Evolutionary conservation across 2,797 vertebrate genomes (phyloP).

Genomic region (Betta splendens): DNA sequence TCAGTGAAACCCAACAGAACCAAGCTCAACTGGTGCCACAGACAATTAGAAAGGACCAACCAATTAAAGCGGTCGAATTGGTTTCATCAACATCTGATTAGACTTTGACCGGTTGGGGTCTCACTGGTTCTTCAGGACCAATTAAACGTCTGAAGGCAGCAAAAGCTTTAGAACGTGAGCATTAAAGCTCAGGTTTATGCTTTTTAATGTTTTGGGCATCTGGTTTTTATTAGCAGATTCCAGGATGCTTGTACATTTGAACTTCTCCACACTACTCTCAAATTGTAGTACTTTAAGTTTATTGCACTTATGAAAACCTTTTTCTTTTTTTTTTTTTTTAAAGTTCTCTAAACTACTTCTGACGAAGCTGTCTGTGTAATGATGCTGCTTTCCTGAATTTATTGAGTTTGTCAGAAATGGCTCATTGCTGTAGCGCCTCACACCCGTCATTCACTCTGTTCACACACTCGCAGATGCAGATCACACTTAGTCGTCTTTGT

Average conservation of each 20-base stretch:
- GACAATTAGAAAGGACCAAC: conserved; percentile 30
- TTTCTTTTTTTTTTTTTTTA: conserved; percentile 11
- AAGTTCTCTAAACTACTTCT: conserved; percentile 27
- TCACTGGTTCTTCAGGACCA: conserved; percentile 53
- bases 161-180: conserved; percentile 5
- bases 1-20: conserved; percentile 68
- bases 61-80: conserved; percentile 28
- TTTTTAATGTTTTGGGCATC: no score
- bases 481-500: conserved; percentile 42
- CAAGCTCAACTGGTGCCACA: not conserved
- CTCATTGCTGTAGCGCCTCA: conserved; percentile 38
- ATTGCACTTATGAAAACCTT: conserved; percentile 33
- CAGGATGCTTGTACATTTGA: conserved; percentile 2
- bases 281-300: not conserved
- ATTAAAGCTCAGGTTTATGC: no score
- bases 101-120: conserved; percentile 41
- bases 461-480: conserved; percentile 23
- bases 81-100: no score
- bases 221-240: not conserved
- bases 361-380: not conserved
- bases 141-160: conserved; percentile 1
- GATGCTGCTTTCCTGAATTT: not conserved
- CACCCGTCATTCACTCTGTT: conserved; percentile 20
- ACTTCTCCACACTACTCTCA: conserved; percentile 5
- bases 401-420: conserved; percentile 36